Evolutionary conservation across 2,888 invertebrate genomes (phyloP).

Genomic region (Calameuta idolon): DNA sequence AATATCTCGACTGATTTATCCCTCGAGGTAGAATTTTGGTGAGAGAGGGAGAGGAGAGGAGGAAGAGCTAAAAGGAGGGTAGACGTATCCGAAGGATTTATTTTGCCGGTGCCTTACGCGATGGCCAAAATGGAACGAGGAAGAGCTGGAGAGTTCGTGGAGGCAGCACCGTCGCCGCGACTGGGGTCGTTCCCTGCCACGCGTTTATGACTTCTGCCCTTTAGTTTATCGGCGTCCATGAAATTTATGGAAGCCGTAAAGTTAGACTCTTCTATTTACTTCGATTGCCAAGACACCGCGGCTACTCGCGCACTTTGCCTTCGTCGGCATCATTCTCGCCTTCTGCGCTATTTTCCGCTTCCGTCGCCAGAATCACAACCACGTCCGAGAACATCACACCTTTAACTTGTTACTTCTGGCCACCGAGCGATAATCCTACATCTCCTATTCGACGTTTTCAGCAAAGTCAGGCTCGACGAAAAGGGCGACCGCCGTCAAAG

Average conservation of each 20-base stretch:
- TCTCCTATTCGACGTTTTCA: neutral
- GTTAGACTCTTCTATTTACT: slow-evolving; percentile 22
- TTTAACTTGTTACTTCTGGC: neutral
- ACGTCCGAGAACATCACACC: neutral
- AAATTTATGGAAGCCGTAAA: slow-evolving; percentile 45
- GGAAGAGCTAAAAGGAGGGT: slow-evolving; percentile 26
- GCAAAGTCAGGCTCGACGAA: neutral
- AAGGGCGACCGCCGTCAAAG: neutral
- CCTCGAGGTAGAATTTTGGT: slow-evolving; percentile 32
- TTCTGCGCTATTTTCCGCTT: neutral
- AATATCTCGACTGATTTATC: slow-evolving; percentile 60
- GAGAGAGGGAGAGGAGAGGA: slow-evolving; percentile 13
- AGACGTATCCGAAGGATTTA: slow-evolving; percentile 51
- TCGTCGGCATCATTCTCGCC: neutral
- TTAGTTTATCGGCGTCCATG: slow-evolving; percentile 46
- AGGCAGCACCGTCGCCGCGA: neutral
- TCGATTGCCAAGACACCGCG: neutral
- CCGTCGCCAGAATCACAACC: neutral
- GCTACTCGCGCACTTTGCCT: neutral
- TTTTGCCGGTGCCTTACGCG: slow-evolving; percentile 41
- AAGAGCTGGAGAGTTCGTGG: neutral
- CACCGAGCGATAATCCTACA: neutral
- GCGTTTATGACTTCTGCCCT: slow-evolving; percentile 46
- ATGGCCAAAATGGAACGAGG: neutral
- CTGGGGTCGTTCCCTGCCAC: slow-evolving; percentile 1